phyloP scores from a whole-genome alignment of 2,113 vertebrate genomes.

The Plotosus lineatus region DNA sequence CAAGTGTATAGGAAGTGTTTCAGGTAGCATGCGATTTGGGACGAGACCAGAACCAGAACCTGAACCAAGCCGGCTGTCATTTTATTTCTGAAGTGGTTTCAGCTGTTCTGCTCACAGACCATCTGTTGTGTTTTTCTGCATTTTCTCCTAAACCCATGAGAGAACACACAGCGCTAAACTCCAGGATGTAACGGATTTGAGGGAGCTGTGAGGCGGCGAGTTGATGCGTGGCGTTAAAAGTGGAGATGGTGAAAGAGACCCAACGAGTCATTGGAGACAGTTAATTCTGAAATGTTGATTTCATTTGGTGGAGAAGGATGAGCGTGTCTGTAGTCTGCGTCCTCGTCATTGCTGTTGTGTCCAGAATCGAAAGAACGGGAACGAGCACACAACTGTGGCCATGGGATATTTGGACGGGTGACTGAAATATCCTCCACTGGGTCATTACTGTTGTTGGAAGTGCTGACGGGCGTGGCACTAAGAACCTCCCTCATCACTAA shows the following conservation, averaged over 20 bases:
- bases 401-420: background rate
- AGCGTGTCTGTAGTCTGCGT: too few relatives aligned
- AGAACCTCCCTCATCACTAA: background rate
- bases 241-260: background rate
- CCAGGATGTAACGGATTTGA: background rate
- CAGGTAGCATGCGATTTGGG: background rate
- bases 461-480: background rate
- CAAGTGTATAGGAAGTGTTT: background rate
- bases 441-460: background rate
- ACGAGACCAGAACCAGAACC: background rate
- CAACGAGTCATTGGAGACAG: background rate
- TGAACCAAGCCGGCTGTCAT: background rate
- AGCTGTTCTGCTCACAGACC: background rate
- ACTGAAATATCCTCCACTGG: background rate
- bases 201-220: background rate
- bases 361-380: background rate
- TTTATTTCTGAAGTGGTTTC: background rate
- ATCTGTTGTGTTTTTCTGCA: background rate
- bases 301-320: background rate
- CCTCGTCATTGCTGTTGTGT: background rate
- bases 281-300: background rate
- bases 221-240: background rate
- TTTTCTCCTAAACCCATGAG: background rate
- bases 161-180: background rate
- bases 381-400: background rate